Conservation (phyloP, 2,113 vertebrate species). For the Albula glossodonta region DNA sequence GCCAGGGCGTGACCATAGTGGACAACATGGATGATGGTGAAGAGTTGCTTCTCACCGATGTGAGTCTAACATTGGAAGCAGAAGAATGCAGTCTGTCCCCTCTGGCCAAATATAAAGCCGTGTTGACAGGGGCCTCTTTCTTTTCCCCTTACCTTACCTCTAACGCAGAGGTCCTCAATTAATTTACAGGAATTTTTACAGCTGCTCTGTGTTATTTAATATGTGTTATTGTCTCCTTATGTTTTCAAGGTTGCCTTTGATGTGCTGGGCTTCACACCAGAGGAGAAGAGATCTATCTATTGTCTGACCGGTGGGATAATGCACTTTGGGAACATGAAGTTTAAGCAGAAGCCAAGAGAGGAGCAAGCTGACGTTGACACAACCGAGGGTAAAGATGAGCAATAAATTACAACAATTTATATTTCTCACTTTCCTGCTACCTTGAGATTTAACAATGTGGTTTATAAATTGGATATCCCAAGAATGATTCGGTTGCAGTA, state of each 20-base stretch:
- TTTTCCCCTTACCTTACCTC: background rate
- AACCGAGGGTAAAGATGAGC: slow-evolving; percentile 63
- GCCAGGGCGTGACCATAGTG: slow-evolving; percentile 56
- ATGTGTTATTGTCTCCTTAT: background rate
- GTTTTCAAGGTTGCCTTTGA: slow-evolving; percentile 55
- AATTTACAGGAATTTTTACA: background rate
- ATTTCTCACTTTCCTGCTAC: too few relatives aligned
- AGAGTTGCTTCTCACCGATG: slow-evolving; percentile 52
- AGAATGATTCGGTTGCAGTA: too few relatives aligned
- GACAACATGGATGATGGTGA: slow-evolving; percentile 54
- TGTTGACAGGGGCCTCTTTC: background rate
- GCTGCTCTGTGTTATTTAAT: background rate
- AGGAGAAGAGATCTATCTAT: slow-evolving; percentile 74
- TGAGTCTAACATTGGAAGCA: slow-evolving; percentile 18
- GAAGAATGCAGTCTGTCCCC: background rate
- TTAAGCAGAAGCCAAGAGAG: slow-evolving; percentile 78
- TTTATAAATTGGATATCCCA: too few relatives aligned
- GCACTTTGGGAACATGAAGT: slow-evolving; percentile 80
- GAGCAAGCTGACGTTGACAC: slow-evolving; percentile 76
- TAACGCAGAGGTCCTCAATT: background rate
- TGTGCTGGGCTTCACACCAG: slow-evolving; percentile 72
- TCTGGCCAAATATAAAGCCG: background rate
- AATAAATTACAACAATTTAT: background rate
- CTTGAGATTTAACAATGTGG: too few relatives aligned
- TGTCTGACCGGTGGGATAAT: slow-evolving; percentile 78